Evolutionary conservation across 2,888 invertebrate genomes (phyloP).

Genomic region (Danaus chrysippus): DNA sequence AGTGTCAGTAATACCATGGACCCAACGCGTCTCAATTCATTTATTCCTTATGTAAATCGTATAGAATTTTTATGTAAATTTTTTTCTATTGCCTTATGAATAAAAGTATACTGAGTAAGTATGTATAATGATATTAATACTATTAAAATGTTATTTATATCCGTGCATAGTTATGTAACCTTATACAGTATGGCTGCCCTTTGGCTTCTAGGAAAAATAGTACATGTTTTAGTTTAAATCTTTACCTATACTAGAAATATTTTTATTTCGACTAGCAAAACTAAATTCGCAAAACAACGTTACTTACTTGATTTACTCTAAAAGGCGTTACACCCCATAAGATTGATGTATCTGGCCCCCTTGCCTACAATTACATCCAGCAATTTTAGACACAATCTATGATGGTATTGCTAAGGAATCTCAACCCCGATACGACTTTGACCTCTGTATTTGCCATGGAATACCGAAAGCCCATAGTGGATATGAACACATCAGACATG

Average conservation of each 20-base stretch:
- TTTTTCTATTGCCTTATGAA: conserved; percentile 69
- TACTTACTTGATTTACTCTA: conserved; percentile 30
- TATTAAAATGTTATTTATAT: not conserved
- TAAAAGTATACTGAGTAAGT: conserved; percentile 44
- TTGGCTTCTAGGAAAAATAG: too few relatives aligned
- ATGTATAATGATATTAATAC: not conserved
- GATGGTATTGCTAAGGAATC: conserved; percentile 66
- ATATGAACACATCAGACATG: not conserved
- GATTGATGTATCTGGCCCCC: conserved; percentile 57
- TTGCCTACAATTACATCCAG: conserved; percentile 65
- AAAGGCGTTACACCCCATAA: conserved; percentile 37
- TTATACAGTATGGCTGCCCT: not conserved
- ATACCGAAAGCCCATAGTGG: conserved; percentile 27
- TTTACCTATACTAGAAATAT: not conserved
- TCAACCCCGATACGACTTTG: conserved; percentile 52
- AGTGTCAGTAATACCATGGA: conserved; percentile 31
- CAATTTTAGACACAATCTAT: conserved; percentile 70
- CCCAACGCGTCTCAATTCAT: conserved; percentile 60
- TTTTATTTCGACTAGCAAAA: conserved; percentile 1
- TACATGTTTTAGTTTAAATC: not conserved
- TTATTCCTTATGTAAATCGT: conserved; percentile 74
- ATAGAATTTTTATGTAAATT: conserved; percentile 76
- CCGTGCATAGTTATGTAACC: not conserved
- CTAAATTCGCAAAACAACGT: conserved; percentile 21
- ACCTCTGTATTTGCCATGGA: conserved; percentile 41